Conservation (phyloP, 2,797 vertebrate genomes). For the Pteropus rufus region DNA sequence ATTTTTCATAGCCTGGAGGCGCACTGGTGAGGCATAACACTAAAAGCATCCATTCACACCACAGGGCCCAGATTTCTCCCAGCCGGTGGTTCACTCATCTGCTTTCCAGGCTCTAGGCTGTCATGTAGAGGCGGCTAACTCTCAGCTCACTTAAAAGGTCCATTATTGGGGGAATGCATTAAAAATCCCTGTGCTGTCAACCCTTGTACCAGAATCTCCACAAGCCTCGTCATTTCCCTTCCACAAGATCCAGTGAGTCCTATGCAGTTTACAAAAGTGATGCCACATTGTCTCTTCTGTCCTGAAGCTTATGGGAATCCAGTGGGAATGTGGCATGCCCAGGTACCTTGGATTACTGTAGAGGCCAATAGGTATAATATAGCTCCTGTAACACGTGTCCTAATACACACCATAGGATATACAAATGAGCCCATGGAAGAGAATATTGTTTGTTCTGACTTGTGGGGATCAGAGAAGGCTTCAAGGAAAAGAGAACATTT, state of each 20-base stretch:
- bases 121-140: not conserved
- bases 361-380: not conserved
- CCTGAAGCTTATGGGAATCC: not conserved
- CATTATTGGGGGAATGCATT: not conserved
- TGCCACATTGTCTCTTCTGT: not conserved
- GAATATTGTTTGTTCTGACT: not conserved
- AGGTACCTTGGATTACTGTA: fast-evolving
- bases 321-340: too few relatives aligned
- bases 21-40: not conserved
- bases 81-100: not conserved
- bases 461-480: not conserved
- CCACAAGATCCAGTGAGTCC: not conserved
- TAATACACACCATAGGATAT: too few relatives aligned
- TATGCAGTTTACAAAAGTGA: not conserved
- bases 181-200: not conserved
- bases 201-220: not conserved
- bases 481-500: not conserved
- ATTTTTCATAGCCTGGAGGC: not conserved
- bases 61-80: not conserved
- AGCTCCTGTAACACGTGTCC: not conserved
- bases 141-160: not conserved
- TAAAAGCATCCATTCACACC: constrained; percentile 48
- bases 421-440: fast-evolving
- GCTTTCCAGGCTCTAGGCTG: not conserved
- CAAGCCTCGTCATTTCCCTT: not conserved